Evolutionary conservation across 2,888 invertebrate genomes (phyloP).

Genomic region (Acronicta leporina): DNA sequence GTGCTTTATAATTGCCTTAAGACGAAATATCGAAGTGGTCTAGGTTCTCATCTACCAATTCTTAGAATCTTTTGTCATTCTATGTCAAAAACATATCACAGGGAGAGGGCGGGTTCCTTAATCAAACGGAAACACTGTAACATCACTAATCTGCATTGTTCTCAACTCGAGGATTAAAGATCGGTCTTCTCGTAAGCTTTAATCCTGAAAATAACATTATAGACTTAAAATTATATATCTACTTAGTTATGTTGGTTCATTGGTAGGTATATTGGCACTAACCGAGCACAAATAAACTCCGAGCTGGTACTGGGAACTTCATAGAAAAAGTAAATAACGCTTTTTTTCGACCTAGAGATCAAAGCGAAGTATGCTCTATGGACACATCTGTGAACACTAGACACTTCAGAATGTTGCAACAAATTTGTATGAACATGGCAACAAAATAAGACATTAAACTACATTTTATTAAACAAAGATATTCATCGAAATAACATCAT

Average conservation of each 20-base stretch:
- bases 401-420: not conserved
- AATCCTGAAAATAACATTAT: not conserved
- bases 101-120: too few relatives aligned
- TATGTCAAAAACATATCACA: too few relatives aligned
- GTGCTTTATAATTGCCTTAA: not conserved
- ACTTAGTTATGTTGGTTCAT: too few relatives aligned
- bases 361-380: too few relatives aligned
- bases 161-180: not conserved
- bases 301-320: too few relatives aligned
- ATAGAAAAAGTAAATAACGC: too few relatives aligned
- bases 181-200: not conserved
- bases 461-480: constrained; percentile 27
- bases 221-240: too few relatives aligned
- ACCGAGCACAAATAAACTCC: too few relatives aligned
- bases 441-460: constrained; percentile 12
- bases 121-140: not conserved
- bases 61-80: too few relatives aligned
- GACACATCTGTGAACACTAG: too few relatives aligned
- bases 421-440: not conserved
- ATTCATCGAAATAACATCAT: constrained; percentile 12
- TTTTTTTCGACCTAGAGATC: too few relatives aligned
- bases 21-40: not conserved
- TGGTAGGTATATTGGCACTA: too few relatives aligned
- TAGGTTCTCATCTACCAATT: not conserved
- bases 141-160: not conserved